Base-by-base conservation (phyloP, 2,113 vertebrate genomes). In the Triplophysa rosa region DNA sequence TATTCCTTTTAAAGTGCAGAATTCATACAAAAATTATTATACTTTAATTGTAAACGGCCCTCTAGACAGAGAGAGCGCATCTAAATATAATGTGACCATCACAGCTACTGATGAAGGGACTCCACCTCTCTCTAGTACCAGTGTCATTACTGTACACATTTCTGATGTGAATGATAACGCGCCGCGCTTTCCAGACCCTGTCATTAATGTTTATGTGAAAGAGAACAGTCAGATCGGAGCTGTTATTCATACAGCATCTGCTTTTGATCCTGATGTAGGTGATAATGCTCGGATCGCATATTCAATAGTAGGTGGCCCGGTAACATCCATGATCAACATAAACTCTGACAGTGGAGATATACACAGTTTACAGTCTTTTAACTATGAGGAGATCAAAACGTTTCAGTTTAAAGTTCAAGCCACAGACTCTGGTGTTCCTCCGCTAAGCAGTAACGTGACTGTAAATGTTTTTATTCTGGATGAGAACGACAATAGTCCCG, bases 321-420 rank as follows among this genome's bases (percentile, higher is more conserved):
- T 88, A 14, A 89, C 87, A 37, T 88, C 86, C 37, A 90, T 91
- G 79, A 76, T 86, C 16, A 83, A 79, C 69, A 82, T 85, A 64
- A 84, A 85, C 72, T 52, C 84, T 33, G 78, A 80, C 13, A 83
- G 42, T 40, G 86, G 86, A 8, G 76, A 84, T 14, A 80, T 87
- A n/a, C 56, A 77, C 64, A 81, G 54, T 42, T n/a, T 86, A 16
- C 67, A 87, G 54, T 79, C 84, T 47, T 85, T 85, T 74, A 80
- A 85, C 13, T 81, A 76, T 61, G 86, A 87, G 19, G 65, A 80
- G 23, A 58, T 89, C 29, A 86, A 88, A 81, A 85, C 89, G 68
- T 83, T 92, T 80, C 83, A 87, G 67, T 91, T 92, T 81, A 86
- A 90, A 74, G 87, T 93, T 84, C 89, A 88, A 6, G 91, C 89